Conservation (phyloP, 1,140 invertebrate genomes). For the Lepidurus arcticus region DNA sequence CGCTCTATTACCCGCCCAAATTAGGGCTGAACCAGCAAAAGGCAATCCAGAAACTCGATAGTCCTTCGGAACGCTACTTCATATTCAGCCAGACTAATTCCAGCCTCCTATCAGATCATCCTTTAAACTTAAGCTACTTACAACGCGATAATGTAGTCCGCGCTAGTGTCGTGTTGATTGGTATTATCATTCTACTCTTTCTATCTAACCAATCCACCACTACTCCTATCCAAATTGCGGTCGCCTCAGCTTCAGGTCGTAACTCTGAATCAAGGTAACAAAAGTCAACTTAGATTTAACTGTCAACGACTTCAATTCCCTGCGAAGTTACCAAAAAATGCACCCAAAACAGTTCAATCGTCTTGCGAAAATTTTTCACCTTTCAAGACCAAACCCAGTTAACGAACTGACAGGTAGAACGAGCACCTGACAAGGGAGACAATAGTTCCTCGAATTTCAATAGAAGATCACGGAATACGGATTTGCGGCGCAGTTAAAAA, state of each 20-base stretch:
- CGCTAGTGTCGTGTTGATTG: neutral
- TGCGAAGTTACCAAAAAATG: too few relatives aligned
- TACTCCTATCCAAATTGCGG: neutral
- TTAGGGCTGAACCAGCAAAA: neutral
- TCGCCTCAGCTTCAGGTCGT: neutral
- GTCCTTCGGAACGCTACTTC: neutral
- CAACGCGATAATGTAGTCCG: neutral
- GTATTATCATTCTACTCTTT: neutral
- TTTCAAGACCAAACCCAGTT: too few relatives aligned
- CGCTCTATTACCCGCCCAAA: neutral
- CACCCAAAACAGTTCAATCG: too few relatives aligned
- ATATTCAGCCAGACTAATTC: conserved; percentile 11
- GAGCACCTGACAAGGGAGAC: too few relatives aligned
- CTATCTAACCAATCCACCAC: neutral
- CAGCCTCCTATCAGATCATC: neutral
- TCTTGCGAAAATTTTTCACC: too few relatives aligned
- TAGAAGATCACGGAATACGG: neutral
- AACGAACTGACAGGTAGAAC: too few relatives aligned
- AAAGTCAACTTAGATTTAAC: neutral
- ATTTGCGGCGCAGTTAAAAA: neutral
- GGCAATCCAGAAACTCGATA: neutral
- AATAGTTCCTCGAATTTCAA: too few relatives aligned
- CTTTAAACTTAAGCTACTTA: neutral
- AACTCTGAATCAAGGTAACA: neutral
- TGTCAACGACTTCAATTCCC: too few relatives aligned